Percentiles rank a stretch among this genome's conserved stretches.
Evolutionary conservation across 2,797 vertebrate genomes (phyloP).

Genomic region (Acrocephalus scirpaceus): DNA sequence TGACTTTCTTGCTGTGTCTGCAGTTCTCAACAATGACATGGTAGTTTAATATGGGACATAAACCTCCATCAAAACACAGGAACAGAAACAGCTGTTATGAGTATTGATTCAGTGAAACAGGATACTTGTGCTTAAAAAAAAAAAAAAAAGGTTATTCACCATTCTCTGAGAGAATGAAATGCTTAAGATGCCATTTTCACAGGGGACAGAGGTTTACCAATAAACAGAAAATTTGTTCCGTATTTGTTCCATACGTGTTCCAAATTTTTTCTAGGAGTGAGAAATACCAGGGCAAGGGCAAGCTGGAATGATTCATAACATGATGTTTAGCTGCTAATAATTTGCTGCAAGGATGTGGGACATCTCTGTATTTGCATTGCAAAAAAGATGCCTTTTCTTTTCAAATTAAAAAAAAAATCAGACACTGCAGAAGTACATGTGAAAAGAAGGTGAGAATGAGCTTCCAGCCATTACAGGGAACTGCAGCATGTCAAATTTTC

Average conservation of each 20-base stretch:
- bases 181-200: not conserved
- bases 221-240: not conserved
- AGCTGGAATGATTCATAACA: not conserved
- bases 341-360: not conserved
- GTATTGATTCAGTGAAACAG: not conserved
- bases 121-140: not conserved
- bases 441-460: not conserved
- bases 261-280: not conserved
- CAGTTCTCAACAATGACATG: not conserved
- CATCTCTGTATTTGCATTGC: not conserved
- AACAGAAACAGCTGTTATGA: not conserved
- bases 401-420: not conserved
- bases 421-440: not conserved
- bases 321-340: rapidly evolving
- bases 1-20: not conserved
- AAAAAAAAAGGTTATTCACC: not conserved
- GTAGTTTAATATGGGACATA: not conserved
- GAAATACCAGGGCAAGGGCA: not conserved
- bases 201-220: not conserved
- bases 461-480: not conserved
- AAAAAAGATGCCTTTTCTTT: not conserved
- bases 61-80: not conserved
- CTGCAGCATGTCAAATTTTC: not conserved
- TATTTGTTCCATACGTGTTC: not conserved
- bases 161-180: not conserved